Base-by-base conservation (phyloP, 2,797 vertebrate species). In the Micrastur ruficollis region DNA sequence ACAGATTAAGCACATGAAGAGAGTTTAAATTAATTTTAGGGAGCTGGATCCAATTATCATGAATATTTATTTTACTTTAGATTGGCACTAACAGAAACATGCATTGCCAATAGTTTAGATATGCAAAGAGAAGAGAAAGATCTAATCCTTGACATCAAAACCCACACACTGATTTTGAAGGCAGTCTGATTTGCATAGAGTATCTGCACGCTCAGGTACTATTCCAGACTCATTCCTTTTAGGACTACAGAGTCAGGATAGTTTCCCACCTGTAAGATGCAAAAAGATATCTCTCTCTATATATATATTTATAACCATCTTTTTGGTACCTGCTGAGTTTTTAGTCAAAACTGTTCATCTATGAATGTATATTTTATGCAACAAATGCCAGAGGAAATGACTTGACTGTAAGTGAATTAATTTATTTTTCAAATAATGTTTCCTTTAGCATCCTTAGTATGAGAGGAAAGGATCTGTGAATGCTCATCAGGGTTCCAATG, bases 1-100 rank as follows among this genome's bases (percentile, higher is more conserved):
- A 79, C 32, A 61, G 80, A 85, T 82, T 91, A 93, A 88, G 87
- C 71, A 90, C 75, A 66, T 27, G 52, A 47, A 89, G 49, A 92
- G 90, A 81, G 52, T 79, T 81, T 85, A 81, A 87, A 83, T 83
- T 89, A 52, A 88, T 84, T 90, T 81, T 62, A 62, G 56, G 49
- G 58, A 94, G 71, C 67, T 82, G 72, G 44, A 94, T 90, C 62
- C 47, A 91, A 74, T 79, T 86, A 93, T 62, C 66, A 86, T 79
- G 90, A 93, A 53, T 78, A 90, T 79, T 78, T 81, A 86, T 94
- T 91, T 88, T 71, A 79, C 72, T 79, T 89, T 71, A 91, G 90
- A 85, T 67, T 90, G 90, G 58, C 76, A 86, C 52, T 74, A 88
- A 55, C 42, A 91, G 70, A 86, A 92, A 70, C 44, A 46, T 7